A percentile compares a stretch with the other conserved stretches of the same genome.
phyloP scores from a whole-genome alignment of 2,113 vertebrate genomes.

The Lepus timidus region DNA sequence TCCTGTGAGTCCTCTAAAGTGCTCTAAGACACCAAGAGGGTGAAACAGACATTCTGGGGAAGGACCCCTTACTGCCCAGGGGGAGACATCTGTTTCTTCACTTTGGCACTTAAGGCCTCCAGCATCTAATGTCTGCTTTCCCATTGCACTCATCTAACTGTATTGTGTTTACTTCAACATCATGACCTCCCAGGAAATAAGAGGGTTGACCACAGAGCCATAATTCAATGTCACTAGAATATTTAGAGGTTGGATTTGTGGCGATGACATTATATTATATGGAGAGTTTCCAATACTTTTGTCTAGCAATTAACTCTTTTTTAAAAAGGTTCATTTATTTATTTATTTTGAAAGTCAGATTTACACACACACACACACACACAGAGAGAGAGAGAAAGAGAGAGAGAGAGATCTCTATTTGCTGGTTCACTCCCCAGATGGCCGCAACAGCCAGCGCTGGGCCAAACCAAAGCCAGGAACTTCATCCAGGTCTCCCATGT shows the following conservation, averaged over 20 bases:
- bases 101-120: neutral
- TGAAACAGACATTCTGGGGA: neutral
- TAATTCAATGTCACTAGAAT: neutral
- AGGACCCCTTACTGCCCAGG: rapidly evolving
- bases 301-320: too few relatives aligned
- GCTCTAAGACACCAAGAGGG: neutral
- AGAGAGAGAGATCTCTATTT: too few relatives aligned
- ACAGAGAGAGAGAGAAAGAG: too few relatives aligned
- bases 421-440: too few relatives aligned
- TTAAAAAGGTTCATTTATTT: too few relatives aligned
- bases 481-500: too few relatives aligned
- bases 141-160: neutral
- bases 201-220: neutral
- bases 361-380: too few relatives aligned
- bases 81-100: neutral
- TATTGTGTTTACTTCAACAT: neutral
- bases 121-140: neutral
- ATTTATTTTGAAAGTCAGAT: too few relatives aligned
- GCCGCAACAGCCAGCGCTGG: too few relatives aligned
- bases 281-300: neutral
- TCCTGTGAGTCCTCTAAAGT: rapidly evolving
- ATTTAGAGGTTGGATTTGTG: neutral
- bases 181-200: neutral
- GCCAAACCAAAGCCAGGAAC: too few relatives aligned
- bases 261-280: neutral